Percentiles rank a stretch among this genome's conserved stretches.
These are phyloP conservation scores for Ceyx cyanopectus DNA, from an alignment of 2,113 vertebrate species.

Conservation along the genomic window DNA sequence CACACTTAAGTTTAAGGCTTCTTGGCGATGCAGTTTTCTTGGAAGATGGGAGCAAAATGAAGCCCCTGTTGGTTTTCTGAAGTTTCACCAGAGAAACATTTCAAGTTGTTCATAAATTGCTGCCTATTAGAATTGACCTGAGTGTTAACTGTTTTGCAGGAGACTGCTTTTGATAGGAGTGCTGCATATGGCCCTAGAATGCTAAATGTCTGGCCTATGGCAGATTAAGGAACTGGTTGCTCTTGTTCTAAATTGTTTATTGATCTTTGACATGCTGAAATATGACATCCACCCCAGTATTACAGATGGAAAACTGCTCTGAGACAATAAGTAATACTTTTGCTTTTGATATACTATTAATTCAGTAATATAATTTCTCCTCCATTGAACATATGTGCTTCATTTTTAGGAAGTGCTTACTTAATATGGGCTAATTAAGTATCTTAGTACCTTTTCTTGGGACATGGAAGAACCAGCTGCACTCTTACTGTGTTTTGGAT, in stretches of 20 bases:
- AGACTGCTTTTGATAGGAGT: background rate
- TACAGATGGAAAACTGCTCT: background rate
- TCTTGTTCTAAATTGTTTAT: background rate
- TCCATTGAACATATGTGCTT: background rate
- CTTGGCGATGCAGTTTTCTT: background rate
- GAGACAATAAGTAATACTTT: background rate
- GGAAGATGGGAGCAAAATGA: background rate
- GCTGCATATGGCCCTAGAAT: background rate
- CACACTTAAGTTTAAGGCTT: background rate
- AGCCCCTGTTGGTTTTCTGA: background rate
- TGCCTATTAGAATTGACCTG: background rate
- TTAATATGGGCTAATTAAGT: background rate
- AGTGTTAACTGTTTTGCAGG: background rate
- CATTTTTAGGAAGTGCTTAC: background rate
- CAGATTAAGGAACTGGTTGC: background rate
- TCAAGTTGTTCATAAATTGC: background rate
- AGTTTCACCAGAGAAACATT: background rate
- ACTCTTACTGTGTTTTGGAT: background rate
- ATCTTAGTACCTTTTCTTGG: background rate
- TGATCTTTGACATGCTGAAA: background rate
- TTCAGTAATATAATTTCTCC: background rate
- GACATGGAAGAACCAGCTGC: background rate
- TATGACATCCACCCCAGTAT: background rate
- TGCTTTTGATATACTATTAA: background rate
- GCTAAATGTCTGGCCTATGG: background rate